Percentiles rank a stretch among this genome's conserved stretches.
phyloP scores from a whole-genome alignment of 2,888 invertebrate species.

The Celastrina argiolus region DNA sequence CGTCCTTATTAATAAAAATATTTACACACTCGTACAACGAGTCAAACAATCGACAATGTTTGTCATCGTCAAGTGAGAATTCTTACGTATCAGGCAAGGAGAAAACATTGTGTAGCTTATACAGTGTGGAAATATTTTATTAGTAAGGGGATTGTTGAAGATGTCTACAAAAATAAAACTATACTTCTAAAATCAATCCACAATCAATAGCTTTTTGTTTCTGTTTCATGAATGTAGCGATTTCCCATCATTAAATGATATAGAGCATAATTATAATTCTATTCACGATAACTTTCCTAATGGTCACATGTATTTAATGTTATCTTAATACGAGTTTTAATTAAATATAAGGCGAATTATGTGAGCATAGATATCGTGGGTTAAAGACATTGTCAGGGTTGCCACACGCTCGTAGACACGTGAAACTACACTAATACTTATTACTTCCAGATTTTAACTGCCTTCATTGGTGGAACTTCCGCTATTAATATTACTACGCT shows the following conservation, averaged over 20 bases:
- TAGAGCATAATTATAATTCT: neutral
- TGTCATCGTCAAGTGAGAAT: no score
- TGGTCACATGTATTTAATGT: neutral
- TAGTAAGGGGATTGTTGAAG: no score
- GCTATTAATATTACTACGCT: neutral
- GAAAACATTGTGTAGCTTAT: no score
- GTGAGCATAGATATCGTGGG: neutral
- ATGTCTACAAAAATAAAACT: no score
- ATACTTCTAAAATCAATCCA: no score
- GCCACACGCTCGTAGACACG: neutral
- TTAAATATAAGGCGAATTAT: constrained; percentile 16
- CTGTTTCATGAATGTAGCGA: neutral
- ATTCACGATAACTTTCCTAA: neutral
- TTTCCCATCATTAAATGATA: neutral
- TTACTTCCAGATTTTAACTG: neutral
- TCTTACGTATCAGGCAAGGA: no score
- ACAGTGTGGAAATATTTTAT: no score
- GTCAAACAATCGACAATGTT: no score
- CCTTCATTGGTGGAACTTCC: neutral
- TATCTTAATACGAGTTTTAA: constrained; percentile 19
- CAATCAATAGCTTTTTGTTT: neutral
- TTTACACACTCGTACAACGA: no score
- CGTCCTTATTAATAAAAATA: no score
- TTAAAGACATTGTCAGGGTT: constrained; percentile 5
- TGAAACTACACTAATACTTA: neutral